phyloP scores from a whole-genome alignment of 2,888 invertebrate species.

The Dascillus cervinus region DNA sequence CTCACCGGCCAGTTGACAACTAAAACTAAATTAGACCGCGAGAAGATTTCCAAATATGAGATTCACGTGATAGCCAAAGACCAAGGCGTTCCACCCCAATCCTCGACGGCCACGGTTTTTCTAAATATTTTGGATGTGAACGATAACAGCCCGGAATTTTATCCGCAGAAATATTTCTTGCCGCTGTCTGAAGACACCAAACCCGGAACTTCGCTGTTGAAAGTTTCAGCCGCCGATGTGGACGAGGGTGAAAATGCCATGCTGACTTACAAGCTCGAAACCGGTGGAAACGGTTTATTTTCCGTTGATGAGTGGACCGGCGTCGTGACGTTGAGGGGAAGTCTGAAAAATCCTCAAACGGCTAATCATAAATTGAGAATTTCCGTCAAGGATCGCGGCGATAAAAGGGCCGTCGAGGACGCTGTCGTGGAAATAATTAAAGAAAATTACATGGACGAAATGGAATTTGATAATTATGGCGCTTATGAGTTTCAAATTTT shows the following conservation, averaged over 20 bases:
- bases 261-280: conserved; percentile 69
- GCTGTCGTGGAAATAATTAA: conserved; percentile 77
- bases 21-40: conserved; percentile 70
- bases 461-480: conserved; percentile 68
- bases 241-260: conserved; percentile 86
- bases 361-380: conserved; percentile 65
- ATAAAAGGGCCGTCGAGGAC: conserved; percentile 61
- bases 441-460: conserved; percentile 59
- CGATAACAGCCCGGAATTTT: conserved; percentile 88
- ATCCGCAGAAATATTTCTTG: conserved; percentile 80
- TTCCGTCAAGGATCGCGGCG: conserved; percentile 76
- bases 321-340: conserved; percentile 60
- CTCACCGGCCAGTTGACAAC: conserved; percentile 80
- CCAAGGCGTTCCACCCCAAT: conserved; percentile 83
- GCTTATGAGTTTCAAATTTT: conserved; percentile 75
- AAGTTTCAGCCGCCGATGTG: conserved; percentile 74
- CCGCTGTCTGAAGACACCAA: conserved; percentile 62
- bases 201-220: conserved; percentile 58
- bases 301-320: conserved; percentile 72
- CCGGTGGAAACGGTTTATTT: conserved; percentile 74
- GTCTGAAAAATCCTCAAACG: conserved; percentile 55
- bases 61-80: conserved; percentile 84
- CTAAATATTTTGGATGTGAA: conserved; percentile 80
- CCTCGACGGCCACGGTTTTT: conserved; percentile 81
- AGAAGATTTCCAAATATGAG: conserved; percentile 68